These are phyloP conservation scores for Adelognathus sp. DNA, from an alignment of 2,888 invertebrate species.

Conservation along the genomic window DNA sequence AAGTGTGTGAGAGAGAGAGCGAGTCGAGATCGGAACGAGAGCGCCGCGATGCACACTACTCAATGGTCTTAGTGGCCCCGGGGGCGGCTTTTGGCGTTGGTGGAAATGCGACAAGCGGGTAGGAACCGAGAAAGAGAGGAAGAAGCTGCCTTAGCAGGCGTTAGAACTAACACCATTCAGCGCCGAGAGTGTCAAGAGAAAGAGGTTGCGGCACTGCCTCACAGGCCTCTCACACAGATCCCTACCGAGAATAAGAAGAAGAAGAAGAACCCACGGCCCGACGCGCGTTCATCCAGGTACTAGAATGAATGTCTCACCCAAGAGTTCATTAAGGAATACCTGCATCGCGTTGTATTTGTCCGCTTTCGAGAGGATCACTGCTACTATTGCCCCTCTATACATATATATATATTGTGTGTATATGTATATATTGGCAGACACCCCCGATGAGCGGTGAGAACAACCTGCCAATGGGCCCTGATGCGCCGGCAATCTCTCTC, in stretches of 20 bases:
- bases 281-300: slow-evolving; percentile 68
- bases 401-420: no score
- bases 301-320: slow-evolving; percentile 65
- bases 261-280: no score
- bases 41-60: slow-evolving; percentile 55
- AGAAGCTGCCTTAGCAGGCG: slow-evolving; percentile 72
- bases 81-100: slow-evolving; percentile 56
- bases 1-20: background rate
- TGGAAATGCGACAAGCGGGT: slow-evolving; percentile 21
- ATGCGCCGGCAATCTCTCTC: slow-evolving; percentile 38
- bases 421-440: no score
- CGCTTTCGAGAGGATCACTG: slow-evolving; percentile 49
- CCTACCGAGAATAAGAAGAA: no score
- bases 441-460: slow-evolving; percentile 24
- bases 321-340: slow-evolving; percentile 73
- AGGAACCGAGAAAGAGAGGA: slow-evolving; percentile 31
- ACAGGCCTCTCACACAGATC: slow-evolving; percentile 28
- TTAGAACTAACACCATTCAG: slow-evolving; percentile 80
- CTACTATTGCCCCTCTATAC: no score
- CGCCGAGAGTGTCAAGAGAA: slow-evolving; percentile 74
- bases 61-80: slow-evolving; percentile 73
- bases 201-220: slow-evolving; percentile 68
- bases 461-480: slow-evolving; percentile 32
- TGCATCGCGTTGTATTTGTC: slow-evolving; percentile 57
- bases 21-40: slow-evolving; percentile 12